Percentiles rank a stretch among this genome's conserved stretches.
Evolutionary conservation across 2,797 vertebrate genomes (phyloP).

Genomic region (Parotocinclus haroldoi): DNA sequence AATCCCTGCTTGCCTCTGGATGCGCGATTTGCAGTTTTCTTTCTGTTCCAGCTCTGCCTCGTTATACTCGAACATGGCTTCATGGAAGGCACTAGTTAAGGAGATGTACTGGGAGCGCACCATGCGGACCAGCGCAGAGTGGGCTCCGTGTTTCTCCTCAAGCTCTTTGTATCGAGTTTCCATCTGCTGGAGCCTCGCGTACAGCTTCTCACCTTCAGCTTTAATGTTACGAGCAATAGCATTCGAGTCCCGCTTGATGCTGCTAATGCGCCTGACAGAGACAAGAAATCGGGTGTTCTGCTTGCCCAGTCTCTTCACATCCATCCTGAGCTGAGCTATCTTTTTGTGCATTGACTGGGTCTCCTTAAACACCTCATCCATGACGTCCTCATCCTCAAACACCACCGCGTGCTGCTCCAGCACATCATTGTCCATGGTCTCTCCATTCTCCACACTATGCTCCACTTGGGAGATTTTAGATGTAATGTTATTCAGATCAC

Average conservation of each 20-base stretch:
- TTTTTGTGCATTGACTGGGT: conserved; percentile 80
- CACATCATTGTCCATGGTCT: conserved; percentile 6
- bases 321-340: conserved; percentile 74
- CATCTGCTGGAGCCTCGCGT: conserved; percentile 79
- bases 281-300: conserved; percentile 93
- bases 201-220: conserved; percentile 78
- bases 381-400: conserved; percentile 81
- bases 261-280: conserved; percentile 91
- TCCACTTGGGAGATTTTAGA: conserved; percentile 31
- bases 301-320: conserved; percentile 85
- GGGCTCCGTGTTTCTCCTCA: conserved; percentile 69
- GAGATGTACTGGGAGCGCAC: conserved; percentile 76
- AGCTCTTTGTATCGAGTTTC: conserved; percentile 69
- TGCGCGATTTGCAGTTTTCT: conserved; percentile 93
- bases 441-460: conserved; percentile 4
- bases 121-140: conserved; percentile 79
- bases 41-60: conserved; percentile 84
- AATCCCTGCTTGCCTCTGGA: conserved; percentile 94
- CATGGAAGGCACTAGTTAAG: conserved; percentile 79
- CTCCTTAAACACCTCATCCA: conserved; percentile 80
- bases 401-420: conserved; percentile 63
- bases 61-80: conserved; percentile 87
- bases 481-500: conserved; percentile 72
- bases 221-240: conserved; percentile 90
- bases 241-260: conserved; percentile 94